Base-by-base conservation (phyloP, 2,797 vertebrate genomes). In the Geotrypetes seraphini region DNA sequence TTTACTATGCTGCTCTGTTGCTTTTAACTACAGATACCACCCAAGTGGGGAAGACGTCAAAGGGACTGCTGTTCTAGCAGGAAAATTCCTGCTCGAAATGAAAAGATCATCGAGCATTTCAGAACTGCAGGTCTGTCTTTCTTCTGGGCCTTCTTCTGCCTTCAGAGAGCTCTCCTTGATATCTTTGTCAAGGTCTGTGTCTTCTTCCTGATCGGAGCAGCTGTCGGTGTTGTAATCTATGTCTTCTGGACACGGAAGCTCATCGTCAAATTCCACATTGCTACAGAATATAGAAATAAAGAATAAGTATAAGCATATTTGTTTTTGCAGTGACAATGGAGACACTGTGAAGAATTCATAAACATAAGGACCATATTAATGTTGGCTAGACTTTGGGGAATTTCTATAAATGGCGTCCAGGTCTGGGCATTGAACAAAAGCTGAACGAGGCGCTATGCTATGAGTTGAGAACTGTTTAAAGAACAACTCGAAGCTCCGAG, bases 241-340 rank as follows among this genome's bases (percentile, higher is more conserved):
- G 45, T 90, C 81, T 51, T 96, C 92, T 6, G 43, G 44, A 28
- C 87, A 90, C 0, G 78, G 73, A 15, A 92, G 90, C 47, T 96
- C 92, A 1, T 96, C 92, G 1, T 94, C 91, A 6, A 53, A 39
- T 36, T 91, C 87, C 12, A 70, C 60, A 12, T 58, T 60, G 61
- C 67, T 77, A 58, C 19, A 40, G n/a, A n/a, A 40, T 15, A 25
- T 40, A 40, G 9, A 22, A 14, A 16, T 16, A 22, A 34, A 12
- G 18, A 30, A 40, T 34, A 17, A 30, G 28, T 20, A n/a, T n/a
- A n/a, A n/a, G n/a, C n/a, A n/a, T n/a, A n/a, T n/a, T n/a, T n/a
- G n/a, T n/a, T n/a, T n/a, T n/a, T n/a, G n/a, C n/a, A n/a, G n/a
- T n/a, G n/a, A n/a, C n/a, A n/a, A n/a, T n/a, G n/a, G n/a, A n/a